Percentiles rank a stretch among this genome's conserved stretches.
Evolutionary conservation across 2,113 vertebrate genomes (phyloP).

Genomic region (Struthidea cinerea): DNA sequence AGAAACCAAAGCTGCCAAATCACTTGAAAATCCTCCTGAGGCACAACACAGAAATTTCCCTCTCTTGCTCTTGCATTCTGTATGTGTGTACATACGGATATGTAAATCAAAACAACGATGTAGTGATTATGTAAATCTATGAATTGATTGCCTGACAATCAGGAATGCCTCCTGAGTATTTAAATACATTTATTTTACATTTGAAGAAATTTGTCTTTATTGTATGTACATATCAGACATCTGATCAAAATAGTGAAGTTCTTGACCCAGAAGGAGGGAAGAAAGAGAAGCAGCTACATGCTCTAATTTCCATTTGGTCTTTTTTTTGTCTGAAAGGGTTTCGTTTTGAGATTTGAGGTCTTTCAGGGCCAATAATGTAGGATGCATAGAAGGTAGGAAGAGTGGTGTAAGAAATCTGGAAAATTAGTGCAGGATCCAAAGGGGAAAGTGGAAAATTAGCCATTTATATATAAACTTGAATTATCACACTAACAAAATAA

Average conservation of each 20-base stretch:
- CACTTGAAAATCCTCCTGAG: not conserved
- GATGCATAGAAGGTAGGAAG: not conserved
- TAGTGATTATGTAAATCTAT: not conserved
- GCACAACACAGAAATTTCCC: not conserved
- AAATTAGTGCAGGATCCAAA: not conserved
- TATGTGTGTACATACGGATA: not conserved
- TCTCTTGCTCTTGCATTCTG: not conserved
- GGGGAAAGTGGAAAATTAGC: not conserved
- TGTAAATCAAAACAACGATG: not conserved
- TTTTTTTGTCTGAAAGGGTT: not conserved
- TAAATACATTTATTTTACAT: not conserved
- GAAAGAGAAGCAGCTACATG: not conserved
- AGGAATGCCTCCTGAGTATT: not conserved
- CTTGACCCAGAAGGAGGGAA: not conserved
- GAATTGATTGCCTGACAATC: not conserved
- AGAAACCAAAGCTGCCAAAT: conserved; percentile 1
- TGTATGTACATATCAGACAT: not conserved
- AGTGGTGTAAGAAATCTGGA: not conserved
- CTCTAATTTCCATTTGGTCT: not conserved
- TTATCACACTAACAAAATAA: not conserved
- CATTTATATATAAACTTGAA: not conserved
- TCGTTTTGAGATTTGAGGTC: not conserved
- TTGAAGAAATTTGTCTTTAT: not conserved
- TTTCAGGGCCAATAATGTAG: not conserved
- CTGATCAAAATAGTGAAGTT: not conserved